A percentile compares a stretch with the other conserved stretches of the same genome.
Evolutionary conservation across 2,113 vertebrate genomes (phyloP).

Genomic region (Tiliqua scincoides): DNA sequence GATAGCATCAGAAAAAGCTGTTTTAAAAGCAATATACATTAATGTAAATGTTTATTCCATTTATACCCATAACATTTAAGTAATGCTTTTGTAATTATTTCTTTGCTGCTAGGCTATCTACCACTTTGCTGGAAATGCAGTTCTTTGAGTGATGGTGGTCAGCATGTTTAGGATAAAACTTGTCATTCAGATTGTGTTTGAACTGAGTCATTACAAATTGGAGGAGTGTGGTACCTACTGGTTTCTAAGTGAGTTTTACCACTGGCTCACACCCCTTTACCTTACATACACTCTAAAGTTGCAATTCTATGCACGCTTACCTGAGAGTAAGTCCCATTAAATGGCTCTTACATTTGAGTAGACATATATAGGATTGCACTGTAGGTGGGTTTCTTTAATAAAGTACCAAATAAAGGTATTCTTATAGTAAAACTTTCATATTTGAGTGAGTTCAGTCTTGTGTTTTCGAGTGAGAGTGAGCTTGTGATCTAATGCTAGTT

Average conservation of each 20-base stretch:
- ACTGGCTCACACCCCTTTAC: neutral
- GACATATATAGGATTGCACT: neutral
- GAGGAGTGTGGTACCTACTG: neutral
- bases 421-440: constrained; percentile 64
- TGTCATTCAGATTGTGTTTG: constrained; percentile 47
- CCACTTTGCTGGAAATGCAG: constrained; percentile 54
- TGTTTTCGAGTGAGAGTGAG: neutral
- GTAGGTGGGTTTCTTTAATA: constrained; percentile 53
- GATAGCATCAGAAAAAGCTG: neutral
- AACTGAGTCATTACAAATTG: constrained; percentile 38
- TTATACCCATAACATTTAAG: constrained; percentile 59
- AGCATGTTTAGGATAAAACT: constrained; percentile 46
- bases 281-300: neutral
- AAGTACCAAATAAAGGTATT: constrained; percentile 53
- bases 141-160: neutral
- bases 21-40: constrained; percentile 19
- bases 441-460: constrained; percentile 67
- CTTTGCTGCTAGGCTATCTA: constrained; percentile 50
- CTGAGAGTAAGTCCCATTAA: neutral
- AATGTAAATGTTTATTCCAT: no score
- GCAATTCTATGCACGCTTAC: neutral
- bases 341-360: neutral
- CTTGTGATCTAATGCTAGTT: constrained; percentile 52
- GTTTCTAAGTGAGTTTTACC: neutral
- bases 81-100: constrained; percentile 56